Evolutionary conservation across 2,888 invertebrate genomes (phyloP), one percentile per base, ranked within the genome.

Genomic region (Lapara coniferarum): DNA sequence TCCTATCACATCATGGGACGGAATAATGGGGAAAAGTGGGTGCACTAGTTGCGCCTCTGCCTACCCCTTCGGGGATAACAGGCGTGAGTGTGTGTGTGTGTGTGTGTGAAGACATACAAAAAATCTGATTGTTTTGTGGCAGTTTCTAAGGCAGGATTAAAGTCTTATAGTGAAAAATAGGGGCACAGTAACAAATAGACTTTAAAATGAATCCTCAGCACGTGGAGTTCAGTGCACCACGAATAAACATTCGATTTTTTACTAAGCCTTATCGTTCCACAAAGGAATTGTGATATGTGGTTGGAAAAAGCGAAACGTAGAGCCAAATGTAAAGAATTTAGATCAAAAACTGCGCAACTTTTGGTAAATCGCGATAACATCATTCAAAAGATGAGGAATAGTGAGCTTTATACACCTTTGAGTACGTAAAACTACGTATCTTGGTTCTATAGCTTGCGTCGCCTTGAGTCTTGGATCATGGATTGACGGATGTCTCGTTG

Each of bases 321-420:
- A 89, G 86, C 81, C 84, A 89, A 70, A 89, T 89, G 87, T 88
- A 90, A 88, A 85, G 88, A 89, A 87, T 89, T 89, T 88, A 88
- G 88, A 91, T 91, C 90, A 88, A 89, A 89, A 91, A 89, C 90
- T 89, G 87, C 86, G 88, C 87, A 91, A 90, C 86, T 89, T 91
- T 91, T 87, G 86, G 86, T 85, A 89, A 90, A 90, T 89, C 84
- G 86, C 85, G 89, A 91, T 90, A 90, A 90, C 87, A 89, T 88
- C 90, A 87, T 89, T 91, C 90, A 91, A 91, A 91, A 87, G 87
- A 90, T 89, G 88, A 88, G 84, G 86, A 88, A 88, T 88, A 85
- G 86, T 84, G 83, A 86, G 90, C 84, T 89, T 88, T 89, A 85
- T 89, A 88, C 85, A 88, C 86, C 86, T 91, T 89, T 89, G 88